These are phyloP conservation scores for Scartelaos histophorus DNA, from an alignment of 2,113 vertebrate species.

Conservation along the genomic window DNA sequence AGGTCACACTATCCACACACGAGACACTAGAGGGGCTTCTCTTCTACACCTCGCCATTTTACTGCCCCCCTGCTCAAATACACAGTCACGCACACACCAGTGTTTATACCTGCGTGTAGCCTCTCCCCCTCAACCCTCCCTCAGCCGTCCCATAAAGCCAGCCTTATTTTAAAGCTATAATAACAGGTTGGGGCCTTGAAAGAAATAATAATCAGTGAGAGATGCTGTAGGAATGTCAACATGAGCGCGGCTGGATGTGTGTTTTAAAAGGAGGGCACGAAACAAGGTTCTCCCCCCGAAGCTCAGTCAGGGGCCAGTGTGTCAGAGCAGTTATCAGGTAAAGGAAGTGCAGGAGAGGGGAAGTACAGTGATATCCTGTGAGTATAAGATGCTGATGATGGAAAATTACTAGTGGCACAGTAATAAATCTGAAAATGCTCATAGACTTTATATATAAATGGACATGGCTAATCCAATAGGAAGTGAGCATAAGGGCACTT, in stretches of 20 bases:
- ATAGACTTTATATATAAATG: too few species aligned
- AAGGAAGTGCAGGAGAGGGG: slow-evolving; percentile 13
- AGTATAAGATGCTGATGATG: neutral
- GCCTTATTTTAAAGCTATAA: slow-evolving; percentile 63
- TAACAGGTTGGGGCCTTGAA: slow-evolving; percentile 48
- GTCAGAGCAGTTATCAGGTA: slow-evolving; percentile 24
- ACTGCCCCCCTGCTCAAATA: slow-evolving; percentile 19
- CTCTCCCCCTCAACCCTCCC: slow-evolving; percentile 21
- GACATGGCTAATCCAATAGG: too few species aligned
- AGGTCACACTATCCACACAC: neutral
- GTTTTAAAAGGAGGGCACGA: slow-evolving; percentile 41
- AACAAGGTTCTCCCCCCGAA: slow-evolving; percentile 43
- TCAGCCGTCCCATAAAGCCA: slow-evolving; percentile 44
- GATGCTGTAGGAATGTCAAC: slow-evolving; percentile 68
- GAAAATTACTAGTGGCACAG: too few species aligned
- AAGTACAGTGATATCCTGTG: neutral
- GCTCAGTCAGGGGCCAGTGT: slow-evolving; percentile 29
- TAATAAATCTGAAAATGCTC: too few species aligned
- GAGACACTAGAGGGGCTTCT: slow-evolving; percentile 5
- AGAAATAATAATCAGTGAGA: slow-evolving; percentile 68
- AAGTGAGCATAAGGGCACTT: too few species aligned
- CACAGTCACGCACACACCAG: slow-evolving; percentile 25
- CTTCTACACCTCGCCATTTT: slow-evolving; percentile 15
- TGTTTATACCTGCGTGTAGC: slow-evolving; percentile 32
- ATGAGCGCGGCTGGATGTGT: slow-evolving; percentile 43